Evolutionary conservation across 2,888 invertebrate genomes (phyloP), one percentile per base, ranked within the genome.

Genomic region (Aspidapion aeneum): DNA sequence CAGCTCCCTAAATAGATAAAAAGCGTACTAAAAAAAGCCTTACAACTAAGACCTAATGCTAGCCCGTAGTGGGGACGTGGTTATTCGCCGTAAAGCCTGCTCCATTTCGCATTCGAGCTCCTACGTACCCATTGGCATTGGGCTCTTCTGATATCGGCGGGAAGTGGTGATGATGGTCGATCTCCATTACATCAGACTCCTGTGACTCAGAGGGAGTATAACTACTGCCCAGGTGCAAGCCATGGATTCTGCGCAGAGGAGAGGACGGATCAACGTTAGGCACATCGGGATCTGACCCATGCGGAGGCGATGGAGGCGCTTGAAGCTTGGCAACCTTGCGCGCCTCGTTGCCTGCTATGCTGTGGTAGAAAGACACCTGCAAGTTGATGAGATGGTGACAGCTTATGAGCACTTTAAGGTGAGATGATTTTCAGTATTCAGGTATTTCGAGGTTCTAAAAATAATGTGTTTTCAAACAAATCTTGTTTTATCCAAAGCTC

Each of bases 311-410:
- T 35, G 35, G 5, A 12, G 35, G 35, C 35, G 35, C 35, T 35
- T 35, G 35, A 35, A 35, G 35, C 12, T 35, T 35, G 35, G 35
- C 35, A 7, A 35, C 35, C 35, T 12, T 35, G 35, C 35, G 76
- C 21, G 82, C 82, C 65, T 86, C 86, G 55, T 80, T 76, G 3
- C 85, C 86, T 22, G 84, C 85, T 1, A 82, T 75, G 69, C 84
- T 84, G 70, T 86, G 85, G 73, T 85, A 90, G 75, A 89, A 90
- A 55, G 89, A 89, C 60, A 86, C 83, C 69, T 82, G 77, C 35
- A 35, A 35, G n/a, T n/a, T n/a, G n/a, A n/a, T n/a, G n/a, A n/a
- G n/a, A n/a, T n/a, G n/a, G n/a, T n/a, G n/a, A n/a, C n/a, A n/a
- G n/a, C n/a, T n/a, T n/a, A n/a, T n/a, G n/a, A n/a, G n/a, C n/a